These are phyloP conservation scores for Novumbra hubbsi DNA, from an alignment of 2,797 vertebrate species.

Conservation along the genomic window DNA sequence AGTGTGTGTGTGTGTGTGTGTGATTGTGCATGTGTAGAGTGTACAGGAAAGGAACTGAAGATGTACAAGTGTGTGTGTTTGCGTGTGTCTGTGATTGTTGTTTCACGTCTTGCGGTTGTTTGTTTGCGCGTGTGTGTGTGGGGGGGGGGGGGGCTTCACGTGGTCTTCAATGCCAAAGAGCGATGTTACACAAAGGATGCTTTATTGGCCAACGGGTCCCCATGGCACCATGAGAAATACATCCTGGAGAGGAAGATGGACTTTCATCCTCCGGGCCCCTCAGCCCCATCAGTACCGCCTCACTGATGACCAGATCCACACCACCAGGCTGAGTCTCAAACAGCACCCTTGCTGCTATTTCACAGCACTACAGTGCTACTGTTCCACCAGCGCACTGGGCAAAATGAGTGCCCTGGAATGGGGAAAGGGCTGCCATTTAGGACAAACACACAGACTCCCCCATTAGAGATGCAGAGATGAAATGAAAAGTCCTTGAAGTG, in stretches of 20 bases:
- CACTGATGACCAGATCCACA: background rate
- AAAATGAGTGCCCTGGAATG: background rate
- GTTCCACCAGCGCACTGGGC: background rate
- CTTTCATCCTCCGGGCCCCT: background rate
- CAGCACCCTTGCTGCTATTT: background rate
- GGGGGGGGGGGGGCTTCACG: background rate
- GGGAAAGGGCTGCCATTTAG: background rate
- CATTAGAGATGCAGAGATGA: background rate
- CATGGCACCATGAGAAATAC: background rate
- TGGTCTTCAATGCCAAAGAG: background rate
- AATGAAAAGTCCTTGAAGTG: constrained; percentile 3
- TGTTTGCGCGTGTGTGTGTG: constrained; percentile 5
- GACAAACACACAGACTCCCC: background rate
- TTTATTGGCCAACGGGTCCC: background rate
- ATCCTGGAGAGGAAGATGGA: background rate
- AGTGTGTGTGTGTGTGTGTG: background rate
- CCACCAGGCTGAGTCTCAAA: background rate
- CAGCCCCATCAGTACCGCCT: background rate
- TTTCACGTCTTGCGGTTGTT: no score
- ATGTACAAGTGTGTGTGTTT: background rate
- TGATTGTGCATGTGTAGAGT: background rate
- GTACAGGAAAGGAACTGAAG: background rate
- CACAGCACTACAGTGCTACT: background rate
- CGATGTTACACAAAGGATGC: background rate
- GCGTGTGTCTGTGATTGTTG: background rate